These are phyloP conservation scores for Terrapene triunguis DNA, from an alignment of 2,113 vertebrate genomes.

Conservation along the genomic window DNA sequence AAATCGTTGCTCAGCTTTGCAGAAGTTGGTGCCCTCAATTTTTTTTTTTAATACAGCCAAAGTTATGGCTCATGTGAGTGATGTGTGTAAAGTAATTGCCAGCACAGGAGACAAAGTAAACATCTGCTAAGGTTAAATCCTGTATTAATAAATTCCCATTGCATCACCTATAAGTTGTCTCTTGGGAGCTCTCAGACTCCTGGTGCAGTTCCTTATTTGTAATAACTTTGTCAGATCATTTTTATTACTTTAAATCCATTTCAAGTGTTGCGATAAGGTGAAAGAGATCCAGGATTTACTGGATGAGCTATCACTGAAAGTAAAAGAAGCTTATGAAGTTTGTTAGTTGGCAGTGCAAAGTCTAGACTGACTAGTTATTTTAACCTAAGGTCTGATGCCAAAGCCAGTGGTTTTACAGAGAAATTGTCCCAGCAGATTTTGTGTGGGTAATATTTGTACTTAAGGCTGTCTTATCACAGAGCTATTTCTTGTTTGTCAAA, in stretches of 20 bases:
- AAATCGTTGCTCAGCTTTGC: neutral
- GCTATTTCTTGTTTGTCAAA: neutral
- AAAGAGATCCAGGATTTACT: neutral
- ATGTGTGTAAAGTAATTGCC: neutral
- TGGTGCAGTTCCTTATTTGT: neutral
- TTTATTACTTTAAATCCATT: neutral
- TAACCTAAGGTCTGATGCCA: neutral
- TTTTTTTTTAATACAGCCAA: slow-evolving; percentile 6
- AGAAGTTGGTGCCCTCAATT: neutral
- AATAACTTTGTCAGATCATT: neutral
- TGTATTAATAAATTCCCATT: neutral
- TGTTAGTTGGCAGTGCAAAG: neutral
- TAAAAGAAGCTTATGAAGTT: neutral
- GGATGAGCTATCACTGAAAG: neutral
- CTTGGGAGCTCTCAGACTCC: neutral
- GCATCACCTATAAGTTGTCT: neutral
- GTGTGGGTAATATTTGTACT: neutral
- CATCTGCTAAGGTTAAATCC: neutral
- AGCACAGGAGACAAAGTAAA: neutral
- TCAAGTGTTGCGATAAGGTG: neutral
- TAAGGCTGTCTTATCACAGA: neutral
- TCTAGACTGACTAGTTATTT: neutral
- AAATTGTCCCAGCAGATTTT: neutral
- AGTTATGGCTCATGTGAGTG: neutral
- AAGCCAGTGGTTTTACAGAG: neutral